Conservation (phyloP, 92 coral and sea anemone genomes). For the Zoanthus solanderi region DNA sequence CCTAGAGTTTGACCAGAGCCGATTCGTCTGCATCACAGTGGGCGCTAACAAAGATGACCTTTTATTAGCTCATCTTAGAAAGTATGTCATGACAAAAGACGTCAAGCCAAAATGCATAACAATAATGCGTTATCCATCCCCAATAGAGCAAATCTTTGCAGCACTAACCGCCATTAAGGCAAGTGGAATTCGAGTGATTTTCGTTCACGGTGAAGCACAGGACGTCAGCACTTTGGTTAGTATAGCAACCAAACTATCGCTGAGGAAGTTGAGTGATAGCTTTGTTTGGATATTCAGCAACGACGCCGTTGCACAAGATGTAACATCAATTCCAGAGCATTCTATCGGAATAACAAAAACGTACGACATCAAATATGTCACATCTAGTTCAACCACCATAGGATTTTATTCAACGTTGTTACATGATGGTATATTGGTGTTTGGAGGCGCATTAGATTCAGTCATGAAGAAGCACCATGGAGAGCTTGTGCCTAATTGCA, state of each 20-base stretch:
- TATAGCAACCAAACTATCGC: constrained; percentile 58
- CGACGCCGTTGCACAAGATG: constrained; percentile 58
- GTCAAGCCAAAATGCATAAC: constrained; percentile 64
- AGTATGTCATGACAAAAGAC: constrained; percentile 42
- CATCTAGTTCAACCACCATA: neutral
- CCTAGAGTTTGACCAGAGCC: constrained; percentile 74
- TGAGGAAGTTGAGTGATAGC: constrained; percentile 55
- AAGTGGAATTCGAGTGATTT: constrained; percentile 63
- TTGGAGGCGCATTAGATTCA: constrained; percentile 35
- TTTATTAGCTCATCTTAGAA: constrained; percentile 59
- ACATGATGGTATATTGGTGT: constrained; percentile 46
- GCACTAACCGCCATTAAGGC: constrained; percentile 76
- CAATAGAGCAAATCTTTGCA: constrained; percentile 55
- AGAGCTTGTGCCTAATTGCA: constrained; percentile 2
- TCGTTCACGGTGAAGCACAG: constrained; percentile 65
- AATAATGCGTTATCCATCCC: constrained; percentile 19
- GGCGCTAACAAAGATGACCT: constrained; percentile 64
- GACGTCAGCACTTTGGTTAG: constrained; percentile 59
- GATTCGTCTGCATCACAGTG: constrained; percentile 80
- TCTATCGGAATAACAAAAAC: constrained; percentile 69
- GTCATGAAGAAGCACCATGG: constrained; percentile 19
- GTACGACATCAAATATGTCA: constrained; percentile 19
- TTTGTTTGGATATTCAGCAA: constrained; percentile 79
- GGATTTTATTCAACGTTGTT: neutral
- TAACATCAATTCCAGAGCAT: constrained; percentile 58